These are phyloP conservation scores for Phymanthus crucifer DNA, from an alignment of 92 coral and sea anemone genomes.

Conservation along the genomic window DNA sequence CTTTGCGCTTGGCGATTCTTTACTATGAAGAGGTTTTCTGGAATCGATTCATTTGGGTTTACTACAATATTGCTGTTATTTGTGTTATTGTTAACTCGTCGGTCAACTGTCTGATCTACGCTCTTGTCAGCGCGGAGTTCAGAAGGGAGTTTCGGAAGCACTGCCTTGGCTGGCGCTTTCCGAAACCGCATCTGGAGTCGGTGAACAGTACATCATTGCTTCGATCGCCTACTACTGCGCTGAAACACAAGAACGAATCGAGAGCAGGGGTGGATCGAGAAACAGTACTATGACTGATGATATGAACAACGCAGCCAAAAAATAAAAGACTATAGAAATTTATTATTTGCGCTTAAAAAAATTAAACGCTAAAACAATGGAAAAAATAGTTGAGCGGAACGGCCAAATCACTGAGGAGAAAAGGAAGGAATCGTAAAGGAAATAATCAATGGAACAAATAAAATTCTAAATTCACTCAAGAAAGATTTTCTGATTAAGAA, in stretches of 20 bases:
- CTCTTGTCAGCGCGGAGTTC: slow-evolving; percentile 61
- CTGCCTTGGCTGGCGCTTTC: not conserved
- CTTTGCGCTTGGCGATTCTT: slow-evolving; percentile 40
- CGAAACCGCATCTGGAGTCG: not conserved
- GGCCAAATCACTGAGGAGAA: too few relatives aligned
- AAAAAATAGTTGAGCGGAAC: too few relatives aligned
- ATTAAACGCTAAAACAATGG: not conserved
- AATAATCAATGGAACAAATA: not conserved
- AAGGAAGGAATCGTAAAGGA: not conserved
- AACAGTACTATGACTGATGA: not conserved
- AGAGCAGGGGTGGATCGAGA: not conserved
- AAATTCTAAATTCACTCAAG: not conserved
- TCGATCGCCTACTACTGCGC: not conserved
- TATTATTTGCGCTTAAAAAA: not conserved
- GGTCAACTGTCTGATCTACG: slow-evolving; percentile 60
- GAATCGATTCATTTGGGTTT: slow-evolving; percentile 52
- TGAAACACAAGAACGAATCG: not conserved
- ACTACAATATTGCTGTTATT: slow-evolving; percentile 45
- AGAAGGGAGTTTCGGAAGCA: slow-evolving; percentile 33
- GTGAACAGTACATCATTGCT: slow-evolving; percentile 8
- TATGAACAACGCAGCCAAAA: not conserved
- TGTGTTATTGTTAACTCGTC: slow-evolving; percentile 55
- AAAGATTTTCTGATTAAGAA: not conserved
- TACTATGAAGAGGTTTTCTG: slow-evolving; percentile 31
- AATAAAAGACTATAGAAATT: not conserved